These are phyloP conservation scores for Corvus moneduloides DNA, from an alignment of 2,113 vertebrate genomes.

Conservation along the genomic window DNA sequence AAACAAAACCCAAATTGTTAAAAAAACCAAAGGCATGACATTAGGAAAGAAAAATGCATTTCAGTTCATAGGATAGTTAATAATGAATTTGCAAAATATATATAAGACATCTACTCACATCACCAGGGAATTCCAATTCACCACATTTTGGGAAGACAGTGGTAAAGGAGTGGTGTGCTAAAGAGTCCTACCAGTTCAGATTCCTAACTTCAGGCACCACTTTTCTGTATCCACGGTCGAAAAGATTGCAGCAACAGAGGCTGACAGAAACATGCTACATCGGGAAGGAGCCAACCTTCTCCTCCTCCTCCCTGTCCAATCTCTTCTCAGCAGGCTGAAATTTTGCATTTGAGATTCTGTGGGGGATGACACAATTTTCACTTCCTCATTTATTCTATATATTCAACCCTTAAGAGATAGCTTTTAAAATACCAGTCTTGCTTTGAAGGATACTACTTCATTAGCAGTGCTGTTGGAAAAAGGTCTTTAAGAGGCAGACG, in stretches of 20 bases:
- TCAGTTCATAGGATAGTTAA: not conserved
- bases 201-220: conserved; percentile 27
- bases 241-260: conserved; percentile 27
- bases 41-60: not conserved
- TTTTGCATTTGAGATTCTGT: conserved; percentile 31
- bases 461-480: conserved; percentile 31
- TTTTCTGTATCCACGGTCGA: not conserved
- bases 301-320: conserved; percentile 15
- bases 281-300: conserved; percentile 11
- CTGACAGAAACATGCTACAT: not conserved
- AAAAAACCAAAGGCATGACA: not conserved
- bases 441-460: conserved; percentile 51
- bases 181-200: not conserved
- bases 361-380: conserved; percentile 29
- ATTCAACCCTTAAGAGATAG: conserved; percentile 22
- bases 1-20: not conserved
- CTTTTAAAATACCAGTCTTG: conserved; percentile 25
- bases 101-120: not conserved
- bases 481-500: conserved; percentile 29
- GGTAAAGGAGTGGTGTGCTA: accelerated
- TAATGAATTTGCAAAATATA: not conserved
- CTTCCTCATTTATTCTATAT: conserved; percentile 40
- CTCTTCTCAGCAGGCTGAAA: not conserved
- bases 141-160: not conserved
- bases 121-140: not conserved